phyloP scores from a whole-genome alignment of 2,888 invertebrate genomes.

The Acrobasis consociella region DNA sequence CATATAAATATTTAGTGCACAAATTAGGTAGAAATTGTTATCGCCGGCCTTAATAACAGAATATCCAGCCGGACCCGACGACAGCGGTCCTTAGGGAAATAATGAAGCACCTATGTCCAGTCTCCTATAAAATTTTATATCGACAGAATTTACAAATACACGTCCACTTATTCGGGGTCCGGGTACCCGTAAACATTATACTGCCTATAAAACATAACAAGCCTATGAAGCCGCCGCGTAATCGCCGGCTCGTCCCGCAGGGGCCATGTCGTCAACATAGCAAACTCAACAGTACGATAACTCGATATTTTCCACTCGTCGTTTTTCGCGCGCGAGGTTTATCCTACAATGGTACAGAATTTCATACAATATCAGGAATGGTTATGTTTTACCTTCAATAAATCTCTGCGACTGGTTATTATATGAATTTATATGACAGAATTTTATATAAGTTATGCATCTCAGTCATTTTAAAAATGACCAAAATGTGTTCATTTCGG shows the following conservation, averaged over 20 bases:
- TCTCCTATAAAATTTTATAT: conserved; percentile 39
- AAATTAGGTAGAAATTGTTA: background rate
- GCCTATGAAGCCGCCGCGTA: conserved; percentile 79
- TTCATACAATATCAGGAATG: no score
- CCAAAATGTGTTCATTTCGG: no score
- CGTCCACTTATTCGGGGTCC: conserved; percentile 45
- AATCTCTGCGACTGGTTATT: no score
- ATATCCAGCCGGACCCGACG: background rate
- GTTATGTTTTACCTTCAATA: no score
- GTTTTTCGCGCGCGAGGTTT: background rate
- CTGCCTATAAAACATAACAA: conserved; percentile 78
- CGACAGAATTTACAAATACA: conserved; percentile 43
- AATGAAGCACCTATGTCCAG: conserved; percentile 13
- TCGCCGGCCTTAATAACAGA: background rate
- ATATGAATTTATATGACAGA: no score
- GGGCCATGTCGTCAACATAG: conserved; percentile 61
- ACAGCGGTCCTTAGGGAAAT: conserved; percentile 15
- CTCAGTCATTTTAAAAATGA: no score
- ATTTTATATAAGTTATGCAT: no score
- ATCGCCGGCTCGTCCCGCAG: conserved; percentile 62
- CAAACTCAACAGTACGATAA: background rate
- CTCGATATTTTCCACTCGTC: background rate
- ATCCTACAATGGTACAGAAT: no score
- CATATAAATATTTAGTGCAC: no score
- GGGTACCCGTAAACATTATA: conserved; percentile 65